These are phyloP conservation scores for Nomada ruficornis DNA, from an alignment of 2,888 invertebrate genomes.

Conservation along the genomic window DNA sequence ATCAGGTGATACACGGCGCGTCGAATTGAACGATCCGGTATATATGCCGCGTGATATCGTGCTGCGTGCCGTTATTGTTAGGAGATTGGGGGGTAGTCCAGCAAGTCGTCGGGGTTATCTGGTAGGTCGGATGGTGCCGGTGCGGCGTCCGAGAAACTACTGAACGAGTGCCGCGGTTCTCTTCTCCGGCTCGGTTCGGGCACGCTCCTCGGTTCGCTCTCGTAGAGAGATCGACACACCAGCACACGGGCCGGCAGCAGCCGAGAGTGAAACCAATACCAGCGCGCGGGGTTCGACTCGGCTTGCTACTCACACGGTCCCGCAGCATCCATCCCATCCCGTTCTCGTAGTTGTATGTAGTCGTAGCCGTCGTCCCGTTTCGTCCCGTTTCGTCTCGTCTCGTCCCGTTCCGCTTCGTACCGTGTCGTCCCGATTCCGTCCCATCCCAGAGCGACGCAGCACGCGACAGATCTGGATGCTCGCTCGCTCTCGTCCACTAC, in stretches of 20 bases:
- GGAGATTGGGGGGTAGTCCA: constrained; percentile 60
- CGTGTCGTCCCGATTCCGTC: constrained; percentile 73
- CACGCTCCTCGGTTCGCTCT: constrained; percentile 77
- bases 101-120: constrained; percentile 72
- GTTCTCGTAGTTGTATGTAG: constrained; percentile 40
- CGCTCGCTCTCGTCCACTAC: constrained; percentile 66
- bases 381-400: constrained; percentile 67
- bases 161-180: constrained; percentile 83
- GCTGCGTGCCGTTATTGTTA: constrained; percentile 52
- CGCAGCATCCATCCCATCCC: constrained; percentile 76
- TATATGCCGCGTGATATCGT: constrained; percentile 36
- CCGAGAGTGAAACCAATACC: constrained; percentile 78
- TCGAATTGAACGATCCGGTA: constrained; percentile 27
- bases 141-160: constrained; percentile 84
- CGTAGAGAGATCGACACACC: constrained; percentile 77
- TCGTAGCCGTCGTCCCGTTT: constrained; percentile 59
- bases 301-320: constrained; percentile 73
- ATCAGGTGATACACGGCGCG: constrained; percentile 11
- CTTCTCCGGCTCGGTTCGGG: constrained; percentile 81
- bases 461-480: constrained; percentile 77
- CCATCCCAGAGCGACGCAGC: constrained; percentile 75
- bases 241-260: constrained; percentile 74
- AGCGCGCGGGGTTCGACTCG: constrained; percentile 72
- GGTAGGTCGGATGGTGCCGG: constrained; percentile 82
- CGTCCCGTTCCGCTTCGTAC: constrained; percentile 70